Conservation (phyloP, 1,140 invertebrate genomes). For the Eufriesea mexicana region DNA sequence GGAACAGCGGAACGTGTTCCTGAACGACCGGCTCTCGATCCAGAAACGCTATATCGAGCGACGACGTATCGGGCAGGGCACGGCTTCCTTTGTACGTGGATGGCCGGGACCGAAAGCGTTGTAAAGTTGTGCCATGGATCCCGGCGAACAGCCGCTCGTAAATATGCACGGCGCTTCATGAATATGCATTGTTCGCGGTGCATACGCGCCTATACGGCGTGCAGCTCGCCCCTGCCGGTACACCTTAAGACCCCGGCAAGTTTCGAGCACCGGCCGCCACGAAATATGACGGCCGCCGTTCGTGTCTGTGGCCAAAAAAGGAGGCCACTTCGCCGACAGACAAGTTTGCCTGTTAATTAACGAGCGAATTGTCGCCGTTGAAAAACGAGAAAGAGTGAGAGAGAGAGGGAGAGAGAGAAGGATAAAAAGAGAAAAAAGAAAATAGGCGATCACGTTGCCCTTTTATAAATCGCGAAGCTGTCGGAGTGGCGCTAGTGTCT, state of each 20-base stretch:
- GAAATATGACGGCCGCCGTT: conserved; percentile 58
- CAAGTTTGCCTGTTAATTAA: conserved; percentile 37
- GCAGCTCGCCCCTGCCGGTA: conserved; percentile 17
- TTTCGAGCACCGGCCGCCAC: conserved; percentile 35
- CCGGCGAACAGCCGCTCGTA: conserved; percentile 67
- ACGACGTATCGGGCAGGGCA: conserved; percentile 40
- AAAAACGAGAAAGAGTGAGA: neutral
- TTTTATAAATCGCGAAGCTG: neutral
- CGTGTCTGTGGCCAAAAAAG: conserved; percentile 4
- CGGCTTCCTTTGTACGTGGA: conserved; percentile 56
- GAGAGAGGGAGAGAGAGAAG: too few relatives aligned
- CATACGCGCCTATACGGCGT: conserved; percentile 56
- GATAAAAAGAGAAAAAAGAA: too few relatives aligned
- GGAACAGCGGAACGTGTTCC: neutral
- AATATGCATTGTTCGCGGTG: conserved; percentile 67
- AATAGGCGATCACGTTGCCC: too few relatives aligned
- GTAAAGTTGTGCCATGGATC: conserved; percentile 69
- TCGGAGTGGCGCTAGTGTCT: neutral
- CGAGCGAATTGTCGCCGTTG: conserved; percentile 24
- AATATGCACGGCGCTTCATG: conserved; percentile 68
- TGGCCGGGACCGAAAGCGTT: conserved; percentile 57
- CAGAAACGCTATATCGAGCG: conserved; percentile 34
- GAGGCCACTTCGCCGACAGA: conserved; percentile 14
- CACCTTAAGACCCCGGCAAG: conserved; percentile 53
- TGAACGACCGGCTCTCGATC: conserved; percentile 38